A percentile compares a stretch with the other conserved stretches of the same genome.
These are phyloP conservation scores for Xenopus laevis DNA, from an alignment of 2,113 vertebrate genomes.

Conservation along the genomic window DNA sequence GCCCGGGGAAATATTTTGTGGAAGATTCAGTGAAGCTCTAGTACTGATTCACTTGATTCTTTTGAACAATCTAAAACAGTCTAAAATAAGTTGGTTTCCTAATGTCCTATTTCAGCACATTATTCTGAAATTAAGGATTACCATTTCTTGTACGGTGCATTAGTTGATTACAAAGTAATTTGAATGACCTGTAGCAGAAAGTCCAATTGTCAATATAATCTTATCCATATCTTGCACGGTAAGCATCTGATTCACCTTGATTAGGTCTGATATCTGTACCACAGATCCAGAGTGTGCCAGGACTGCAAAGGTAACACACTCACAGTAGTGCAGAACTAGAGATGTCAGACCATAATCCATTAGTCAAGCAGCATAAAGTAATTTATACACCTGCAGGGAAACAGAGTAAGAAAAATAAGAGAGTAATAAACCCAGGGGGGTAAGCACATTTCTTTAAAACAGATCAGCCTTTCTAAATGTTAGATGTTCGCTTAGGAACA, in stretches of 20 bases:
- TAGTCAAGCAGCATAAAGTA: constrained; percentile 82
- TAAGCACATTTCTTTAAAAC: no score
- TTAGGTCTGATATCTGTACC: constrained; percentile 69
- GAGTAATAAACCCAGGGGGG: background rate
- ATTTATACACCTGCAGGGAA: constrained; percentile 76
- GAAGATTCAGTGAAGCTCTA: no score
- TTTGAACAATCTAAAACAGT: no score
- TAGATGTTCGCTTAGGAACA: no score
- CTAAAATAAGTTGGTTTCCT: no score
- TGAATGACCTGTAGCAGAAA: background rate
- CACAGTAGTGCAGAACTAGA: constrained; percentile 85
- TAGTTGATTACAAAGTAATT: background rate
- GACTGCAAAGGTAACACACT: constrained; percentile 65
- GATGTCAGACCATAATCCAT: constrained; percentile 76
- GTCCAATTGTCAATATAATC: no score
- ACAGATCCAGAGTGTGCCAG: constrained; percentile 56
- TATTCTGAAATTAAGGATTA: no score
- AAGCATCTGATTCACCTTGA: constrained; percentile 66
- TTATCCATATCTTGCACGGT: background rate
- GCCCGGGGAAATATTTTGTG: no score
- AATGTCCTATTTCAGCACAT: no score
- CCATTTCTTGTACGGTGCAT: no score
- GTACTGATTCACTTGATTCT: no score
- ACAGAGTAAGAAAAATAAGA: background rate
- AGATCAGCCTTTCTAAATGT: no score